phyloP scores from a whole-genome alignment of 2,797 vertebrate species.

The Cyclopterus lumpus region DNA sequence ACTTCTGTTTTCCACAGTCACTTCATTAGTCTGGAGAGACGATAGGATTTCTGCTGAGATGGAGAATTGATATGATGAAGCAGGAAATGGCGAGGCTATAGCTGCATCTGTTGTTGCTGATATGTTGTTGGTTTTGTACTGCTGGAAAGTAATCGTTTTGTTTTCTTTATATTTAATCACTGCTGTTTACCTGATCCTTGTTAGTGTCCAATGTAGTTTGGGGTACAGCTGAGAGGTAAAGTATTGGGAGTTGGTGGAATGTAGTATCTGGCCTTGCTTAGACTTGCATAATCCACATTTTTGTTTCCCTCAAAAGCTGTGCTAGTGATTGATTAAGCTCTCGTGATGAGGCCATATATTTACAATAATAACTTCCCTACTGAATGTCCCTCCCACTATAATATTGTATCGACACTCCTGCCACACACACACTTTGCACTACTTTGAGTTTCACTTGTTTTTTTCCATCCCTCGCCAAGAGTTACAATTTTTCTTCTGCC shows the following conservation, averaged over 20 bases:
- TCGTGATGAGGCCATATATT: conserved; percentile 43
- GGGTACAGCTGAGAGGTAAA: neutral
- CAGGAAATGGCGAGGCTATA: conserved; percentile 40
- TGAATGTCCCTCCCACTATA: conserved; percentile 10
- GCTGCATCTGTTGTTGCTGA: conserved; percentile 30
- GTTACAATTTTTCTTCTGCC: conserved; percentile 60
- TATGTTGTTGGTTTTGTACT: conserved; percentile 16
- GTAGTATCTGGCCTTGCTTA: conserved; percentile 7
- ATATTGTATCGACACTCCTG: conserved; percentile 33
- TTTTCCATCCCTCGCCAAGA: conserved; percentile 45
- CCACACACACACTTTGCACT: conserved; percentile 20
- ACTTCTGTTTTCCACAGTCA: conserved; percentile 47
- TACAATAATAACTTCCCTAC: conserved; percentile 29
- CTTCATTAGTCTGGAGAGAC: conserved; percentile 62
- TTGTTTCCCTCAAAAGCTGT: conserved; percentile 42
- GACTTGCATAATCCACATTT: conserved; percentile 38
- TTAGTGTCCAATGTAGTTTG: conserved; percentile 33
- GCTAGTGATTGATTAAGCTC: conserved; percentile 64
- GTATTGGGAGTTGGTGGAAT: conserved; percentile 17
- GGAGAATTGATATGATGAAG: conserved; percentile 48
- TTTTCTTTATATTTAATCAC: conserved; percentile 36
- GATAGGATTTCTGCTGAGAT: conserved; percentile 59
- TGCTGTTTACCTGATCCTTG: conserved; percentile 45
- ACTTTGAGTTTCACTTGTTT: conserved; percentile 37
- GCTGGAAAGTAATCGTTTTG: conserved; percentile 27